Conservation (phyloP, 2,797 vertebrate genomes). For the Pseudochirops corinnae region DNA sequence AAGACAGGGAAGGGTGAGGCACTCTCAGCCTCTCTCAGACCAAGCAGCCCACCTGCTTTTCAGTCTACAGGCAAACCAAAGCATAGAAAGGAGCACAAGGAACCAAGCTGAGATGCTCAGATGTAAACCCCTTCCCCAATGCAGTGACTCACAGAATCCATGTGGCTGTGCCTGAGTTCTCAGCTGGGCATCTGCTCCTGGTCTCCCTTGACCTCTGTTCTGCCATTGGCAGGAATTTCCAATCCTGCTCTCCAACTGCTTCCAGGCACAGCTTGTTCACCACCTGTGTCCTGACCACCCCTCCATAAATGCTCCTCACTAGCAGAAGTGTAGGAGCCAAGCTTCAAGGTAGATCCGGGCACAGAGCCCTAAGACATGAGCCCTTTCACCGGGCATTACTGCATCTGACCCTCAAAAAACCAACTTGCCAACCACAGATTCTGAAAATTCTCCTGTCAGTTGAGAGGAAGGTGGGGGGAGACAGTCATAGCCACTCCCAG, state of each 20-base stretch:
- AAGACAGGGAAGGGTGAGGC: neutral
- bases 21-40: neutral
- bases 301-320: neutral
- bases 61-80: too few relatives aligned
- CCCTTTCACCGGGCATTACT: neutral
- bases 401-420: neutral
- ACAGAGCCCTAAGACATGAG: neutral
- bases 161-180: neutral
- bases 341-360: neutral
- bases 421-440: neutral
- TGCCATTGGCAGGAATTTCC: neutral
- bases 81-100: too few relatives aligned
- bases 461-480: neutral
- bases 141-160: too few relatives aligned
- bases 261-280: neutral
- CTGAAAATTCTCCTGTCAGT: neutral
- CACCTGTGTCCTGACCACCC: neutral
- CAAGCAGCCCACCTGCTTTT: neutral
- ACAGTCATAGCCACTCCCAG: neutral
- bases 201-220: neutral
- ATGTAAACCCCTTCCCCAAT: neutral
- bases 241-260: neutral
- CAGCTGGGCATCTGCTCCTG: neutral
- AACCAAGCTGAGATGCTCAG: too few relatives aligned
- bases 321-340: neutral